Base-by-base conservation (phyloP, 2,113 vertebrate species). In the Alces alces region DNA sequence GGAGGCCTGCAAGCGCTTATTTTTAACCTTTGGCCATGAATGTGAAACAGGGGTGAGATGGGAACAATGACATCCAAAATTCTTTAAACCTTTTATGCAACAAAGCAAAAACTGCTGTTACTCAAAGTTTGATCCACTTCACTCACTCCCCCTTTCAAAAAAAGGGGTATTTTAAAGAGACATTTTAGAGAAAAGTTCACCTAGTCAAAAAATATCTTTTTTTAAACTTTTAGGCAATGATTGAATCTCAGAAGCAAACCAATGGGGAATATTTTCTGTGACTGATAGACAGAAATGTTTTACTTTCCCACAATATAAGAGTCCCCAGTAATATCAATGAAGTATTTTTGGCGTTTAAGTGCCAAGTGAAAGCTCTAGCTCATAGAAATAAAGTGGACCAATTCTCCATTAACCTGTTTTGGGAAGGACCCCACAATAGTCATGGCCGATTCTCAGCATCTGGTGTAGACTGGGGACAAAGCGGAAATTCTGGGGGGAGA, bases 1-100 rank as follows among this genome's bases (percentile, higher is more conserved):
- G 66, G n/a, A 0, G 2, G n/a, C 10, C 66, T 2, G 0, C 12
- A 93, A 93, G 23, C 91, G 91, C 36, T 54, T 80, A 80, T 52
- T 88, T 92, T 90, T 83, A 66, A 95, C 76, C 23, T 97, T 90
- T 86, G 14, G 36, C 61, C 83, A 90, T 76, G 92, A 92, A 66
- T 4, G 3, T 45, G 19, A n/a, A 88, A 60, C 47, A 47, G 2
- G 27, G 60, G 16, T 21, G 25, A 25, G 21, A 86, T 78, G 10
- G 84, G 45, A 91, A 66, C 76, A 52, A 19, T 2, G 12, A 33
- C 50, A 36, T 54, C 95, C 60, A 90, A 83, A 82, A 90, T 86
- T 86, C 43, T 82, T 96, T 88, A 83, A 92, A 61, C 33, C 54
- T 92, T 80, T 43, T 90, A 43, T 70, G 54, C 30, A 61, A 89